Evolutionary conservation across 2,113 vertebrate genomes (phyloP), one percentile per base, ranked within the genome.

Genomic region (Edolisoma coerulescens): DNA sequence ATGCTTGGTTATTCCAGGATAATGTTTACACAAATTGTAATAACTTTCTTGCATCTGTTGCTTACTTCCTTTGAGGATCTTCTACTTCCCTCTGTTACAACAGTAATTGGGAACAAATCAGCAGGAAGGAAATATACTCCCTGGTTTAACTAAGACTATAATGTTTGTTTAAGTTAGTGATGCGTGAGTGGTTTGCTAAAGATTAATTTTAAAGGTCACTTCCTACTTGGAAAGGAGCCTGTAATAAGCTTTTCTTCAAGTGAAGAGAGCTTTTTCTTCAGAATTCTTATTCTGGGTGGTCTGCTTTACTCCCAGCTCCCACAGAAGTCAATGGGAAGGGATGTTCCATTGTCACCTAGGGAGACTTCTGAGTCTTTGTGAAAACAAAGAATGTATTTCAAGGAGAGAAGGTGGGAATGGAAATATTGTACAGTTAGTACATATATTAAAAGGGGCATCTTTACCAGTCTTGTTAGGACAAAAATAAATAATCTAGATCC

Each of bases 201-300:
- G 93, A 87, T 80, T 95, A 86, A 78, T 92, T 91, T 89, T 94
- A 95, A 96, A 96, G 94, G 90, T 96, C 92, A 96, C 63, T 97
- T 97, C 95, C 95, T 93, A 54, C 87, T 96, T 94, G 84, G 89
- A 97, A 94, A 84, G 10, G 27, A 82, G 84, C 92, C 94, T 90
- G 75, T n/a, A 94, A 84, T 77, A 75, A 94, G 68, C 15, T 84
- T 87, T 41, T 86, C 44, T 88, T 86, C 50, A 88, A 93, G 10
- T 67, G 50, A 83, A 93, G 78, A 65, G 67, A 77, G 26, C 27
- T 74, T 95, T 75, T 69, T 74, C 85, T 94, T 83, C 59, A 93
- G 85, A 87, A 79, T 45, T 61, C 16, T 68, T 24, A 11, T 70
- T 85, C 79, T 96, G 85, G 90, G 95, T 97, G 95, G 92, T 94